These are phyloP conservation scores for Rhyacophila evoluta DNA, from an alignment of 2,888 invertebrate genomes.

Conservation along the genomic window DNA sequence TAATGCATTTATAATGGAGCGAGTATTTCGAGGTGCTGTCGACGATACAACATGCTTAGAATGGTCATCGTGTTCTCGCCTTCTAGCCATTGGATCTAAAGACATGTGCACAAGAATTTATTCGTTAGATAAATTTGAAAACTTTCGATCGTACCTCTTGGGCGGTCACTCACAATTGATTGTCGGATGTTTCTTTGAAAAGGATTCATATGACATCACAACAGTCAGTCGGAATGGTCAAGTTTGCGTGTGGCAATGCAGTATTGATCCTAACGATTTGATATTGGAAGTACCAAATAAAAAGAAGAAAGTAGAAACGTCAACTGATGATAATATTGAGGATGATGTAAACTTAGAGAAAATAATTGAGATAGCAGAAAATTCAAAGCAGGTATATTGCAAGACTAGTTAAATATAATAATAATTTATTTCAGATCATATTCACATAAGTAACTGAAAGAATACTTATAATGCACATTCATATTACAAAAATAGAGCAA, in stretches of 20 bases:
- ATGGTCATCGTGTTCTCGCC: constrained; percentile 93
- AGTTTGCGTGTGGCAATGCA: constrained; percentile 88
- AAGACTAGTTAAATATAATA: too few relatives aligned
- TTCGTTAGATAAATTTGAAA: constrained; percentile 78
- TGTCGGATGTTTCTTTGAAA: constrained; percentile 89
- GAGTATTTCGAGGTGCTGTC: constrained; percentile 83
- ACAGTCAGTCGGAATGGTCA: constrained; percentile 88
- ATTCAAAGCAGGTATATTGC: constrained; percentile 53
- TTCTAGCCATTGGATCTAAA: constrained; percentile 90
- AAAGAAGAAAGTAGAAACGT: constrained; percentile 65
- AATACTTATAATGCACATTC: too few relatives aligned
- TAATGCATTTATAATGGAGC: constrained; percentile 88
- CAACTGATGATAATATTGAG: constrained; percentile 75
- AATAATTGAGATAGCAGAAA: constrained; percentile 69
- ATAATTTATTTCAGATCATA: too few relatives aligned
- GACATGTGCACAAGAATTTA: constrained; percentile 91
- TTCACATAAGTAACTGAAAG: too few relatives aligned
- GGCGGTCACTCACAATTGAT: constrained; percentile 89
- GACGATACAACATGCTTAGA: constrained; percentile 89
- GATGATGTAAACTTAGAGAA: constrained; percentile 76
- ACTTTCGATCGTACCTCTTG: constrained; percentile 81
- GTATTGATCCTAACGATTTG: constrained; percentile 78
- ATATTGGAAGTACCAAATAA: constrained; percentile 69
- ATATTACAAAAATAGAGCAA: too few relatives aligned
- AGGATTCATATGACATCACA: constrained; percentile 84